Evolutionary conservation across 1,140 invertebrate genomes (phyloP).

Genomic region (Whitmania pigra): DNA sequence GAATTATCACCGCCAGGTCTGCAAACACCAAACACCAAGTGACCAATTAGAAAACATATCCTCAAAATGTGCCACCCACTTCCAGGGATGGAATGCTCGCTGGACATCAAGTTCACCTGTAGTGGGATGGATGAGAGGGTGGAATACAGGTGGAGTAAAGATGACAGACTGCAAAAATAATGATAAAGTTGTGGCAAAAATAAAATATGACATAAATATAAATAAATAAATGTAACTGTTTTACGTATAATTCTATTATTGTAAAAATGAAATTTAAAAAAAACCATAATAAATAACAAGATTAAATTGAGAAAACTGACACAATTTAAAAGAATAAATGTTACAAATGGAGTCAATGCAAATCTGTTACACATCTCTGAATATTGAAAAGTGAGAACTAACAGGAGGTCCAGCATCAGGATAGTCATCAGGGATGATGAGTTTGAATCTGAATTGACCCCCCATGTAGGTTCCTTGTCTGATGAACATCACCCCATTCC

Average conservation of each 20-base stretch:
- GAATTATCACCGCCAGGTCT: too few relatives aligned
- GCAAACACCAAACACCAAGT: too few relatives aligned
- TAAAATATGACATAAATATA: neutral
- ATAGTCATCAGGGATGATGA: slow-evolving; percentile 72
- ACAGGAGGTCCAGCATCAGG: slow-evolving; percentile 50
- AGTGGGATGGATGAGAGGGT: slow-evolving; percentile 67
- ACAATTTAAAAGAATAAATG: too few relatives aligned
- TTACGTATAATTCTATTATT: too few relatives aligned
- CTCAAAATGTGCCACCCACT: slow-evolving; percentile 33
- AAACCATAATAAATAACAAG: neutral
- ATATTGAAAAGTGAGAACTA: too few relatives aligned
- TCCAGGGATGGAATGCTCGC: slow-evolving; percentile 70
- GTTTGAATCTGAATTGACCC: slow-evolving; percentile 72
- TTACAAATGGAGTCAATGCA: too few relatives aligned
- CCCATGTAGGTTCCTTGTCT: slow-evolving; percentile 72
- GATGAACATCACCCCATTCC: slow-evolving; percentile 85
- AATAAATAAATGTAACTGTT: neutral
- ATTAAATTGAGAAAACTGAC: too few relatives aligned
- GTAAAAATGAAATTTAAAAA: neutral
- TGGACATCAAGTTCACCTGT: slow-evolving; percentile 61
- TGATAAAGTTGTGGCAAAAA: slow-evolving; percentile 17
- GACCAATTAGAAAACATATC: neutral
- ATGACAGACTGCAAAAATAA: slow-evolving; percentile 56
- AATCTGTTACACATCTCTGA: too few relatives aligned
- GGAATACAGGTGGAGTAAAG: slow-evolving; percentile 72